Base-by-base conservation (phyloP, 2,888 invertebrate species). In the Caenorhabditis sp. region DNA sequence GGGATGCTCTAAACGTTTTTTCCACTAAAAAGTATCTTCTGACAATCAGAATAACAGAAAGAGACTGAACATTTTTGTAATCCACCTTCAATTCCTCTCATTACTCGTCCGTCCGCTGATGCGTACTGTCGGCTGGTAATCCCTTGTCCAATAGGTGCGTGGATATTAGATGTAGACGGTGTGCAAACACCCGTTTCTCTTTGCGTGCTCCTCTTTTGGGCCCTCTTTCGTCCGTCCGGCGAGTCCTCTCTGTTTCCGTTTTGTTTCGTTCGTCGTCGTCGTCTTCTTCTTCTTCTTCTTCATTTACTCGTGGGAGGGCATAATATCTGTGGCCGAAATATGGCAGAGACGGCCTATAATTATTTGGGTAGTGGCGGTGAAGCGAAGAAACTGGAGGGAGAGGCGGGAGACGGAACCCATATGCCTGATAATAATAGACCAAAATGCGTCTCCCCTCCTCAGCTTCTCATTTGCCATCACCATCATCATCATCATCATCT, bases 401-500 rank as follows among this genome's bases (percentile, higher is more conserved):
- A 4, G 20, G 41, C 2, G 20, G 41, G 24, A 24, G 8, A 9
- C 2, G 24, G 68, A 68, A 58, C 68, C 68, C 68, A 68, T 68
- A 68, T 68, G 68, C 52, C 52, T 68, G 68, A 68, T 68, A 68
- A 68, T 68, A 68, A 68, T 68, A 68, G 58, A 58, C 55, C 46
- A 24, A 46, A 46, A 24, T 53, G 32, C 20, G 20, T 41, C 50
- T 52, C 27, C 13, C 26, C 37, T 39, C 26, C 61, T n/a, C n/a
- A n/a, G n/a, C 30, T 20, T 30, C 27, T 46, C n/a, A 32, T 15
- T 20, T 41, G 52, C 61, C 50, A 48, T 30, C 37, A 46, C 11
- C 27, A 17, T 7, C 52, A 45, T 55, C 43, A 37, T 46, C 37
- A 17, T 17, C 41, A 46, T 26, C 58, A 20, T 71, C 55, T 46